Percentiles rank a stretch among this genome's conserved stretches.
These are phyloP conservation scores for Leucoma salicis DNA, from an alignment of 2,888 invertebrate genomes.

Conservation along the genomic window DNA sequence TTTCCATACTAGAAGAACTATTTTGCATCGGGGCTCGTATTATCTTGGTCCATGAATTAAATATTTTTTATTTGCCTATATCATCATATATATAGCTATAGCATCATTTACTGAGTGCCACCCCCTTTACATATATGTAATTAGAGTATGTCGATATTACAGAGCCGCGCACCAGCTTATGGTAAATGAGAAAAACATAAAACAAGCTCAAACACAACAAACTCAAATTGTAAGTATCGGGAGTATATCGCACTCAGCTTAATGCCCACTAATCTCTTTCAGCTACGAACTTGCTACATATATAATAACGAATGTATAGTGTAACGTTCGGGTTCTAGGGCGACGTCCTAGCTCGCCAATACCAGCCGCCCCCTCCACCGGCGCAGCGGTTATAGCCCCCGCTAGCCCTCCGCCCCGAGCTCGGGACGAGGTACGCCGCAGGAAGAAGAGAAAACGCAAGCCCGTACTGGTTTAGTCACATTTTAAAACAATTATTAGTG, in stretches of 20 bases:
- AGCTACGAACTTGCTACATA: slow-evolving; percentile 32
- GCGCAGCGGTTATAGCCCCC: slow-evolving; percentile 75
- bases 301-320: slow-evolving; percentile 69
- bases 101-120: too few relatives aligned
- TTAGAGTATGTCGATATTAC: too few relatives aligned
- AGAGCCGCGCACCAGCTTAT: slow-evolving; percentile 94
- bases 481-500: background rate
- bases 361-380: slow-evolving; percentile 76
- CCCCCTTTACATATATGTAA: too few relatives aligned
- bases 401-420: slow-evolving; percentile 32
- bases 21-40: too few relatives aligned
- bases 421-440: slow-evolving; percentile 44
- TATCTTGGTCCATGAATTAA: too few relatives aligned
- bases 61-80: too few relatives aligned
- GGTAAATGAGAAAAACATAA: slow-evolving; percentile 84
- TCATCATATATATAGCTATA: too few relatives aligned
- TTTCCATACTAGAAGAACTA: too few relatives aligned
- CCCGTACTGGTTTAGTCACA: slow-evolving; percentile 59
- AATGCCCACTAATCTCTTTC: slow-evolving; percentile 23
- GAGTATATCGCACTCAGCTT: slow-evolving; percentile 13
- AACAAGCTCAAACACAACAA: slow-evolving; percentile 72
- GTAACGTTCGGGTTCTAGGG: slow-evolving; percentile 74
- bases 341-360: slow-evolving; percentile 74
- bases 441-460: slow-evolving; percentile 65
- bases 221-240: slow-evolving; percentile 72